Conservation (phyloP, 2,113 vertebrate species). For the Forbesichthys agassizii region DNA sequence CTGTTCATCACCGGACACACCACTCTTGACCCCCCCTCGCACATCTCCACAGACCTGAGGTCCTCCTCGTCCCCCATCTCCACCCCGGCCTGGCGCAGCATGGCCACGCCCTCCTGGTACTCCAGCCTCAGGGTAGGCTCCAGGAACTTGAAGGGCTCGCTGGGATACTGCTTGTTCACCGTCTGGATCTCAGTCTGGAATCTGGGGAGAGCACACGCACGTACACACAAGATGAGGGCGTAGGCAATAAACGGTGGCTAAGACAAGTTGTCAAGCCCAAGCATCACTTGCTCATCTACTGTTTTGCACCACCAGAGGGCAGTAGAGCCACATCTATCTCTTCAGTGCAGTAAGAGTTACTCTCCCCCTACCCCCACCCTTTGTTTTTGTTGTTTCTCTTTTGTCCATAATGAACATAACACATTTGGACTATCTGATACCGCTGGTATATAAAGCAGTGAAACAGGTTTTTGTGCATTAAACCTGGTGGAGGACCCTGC, state of each 20-base stretch:
- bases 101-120: constrained; percentile 88
- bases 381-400: too few species aligned
- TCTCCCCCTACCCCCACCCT: background rate
- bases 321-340: constrained; percentile 30
- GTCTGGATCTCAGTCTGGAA: constrained; percentile 96
- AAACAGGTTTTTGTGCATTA: background rate
- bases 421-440: too few species aligned
- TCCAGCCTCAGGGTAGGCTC: constrained; percentile 96
- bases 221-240: background rate
- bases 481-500: constrained; percentile 2
- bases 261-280: background rate
- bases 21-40: too few species aligned
- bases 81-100: constrained; percentile 91
- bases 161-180: constrained; percentile 90
- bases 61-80: constrained; percentile 98
- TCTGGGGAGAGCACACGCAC: constrained; percentile 57
- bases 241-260: background rate
- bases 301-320: constrained; percentile 59
- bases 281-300: background rate
- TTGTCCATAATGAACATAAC: too few species aligned
- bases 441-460: background rate
- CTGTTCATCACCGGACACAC: too few species aligned
- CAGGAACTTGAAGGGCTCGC: constrained; percentile 97
- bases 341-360: background rate
- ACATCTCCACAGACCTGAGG: constrained; percentile 82